Conservation (phyloP, 2,113 vertebrate species). For the Steatornis caripensis region DNA sequence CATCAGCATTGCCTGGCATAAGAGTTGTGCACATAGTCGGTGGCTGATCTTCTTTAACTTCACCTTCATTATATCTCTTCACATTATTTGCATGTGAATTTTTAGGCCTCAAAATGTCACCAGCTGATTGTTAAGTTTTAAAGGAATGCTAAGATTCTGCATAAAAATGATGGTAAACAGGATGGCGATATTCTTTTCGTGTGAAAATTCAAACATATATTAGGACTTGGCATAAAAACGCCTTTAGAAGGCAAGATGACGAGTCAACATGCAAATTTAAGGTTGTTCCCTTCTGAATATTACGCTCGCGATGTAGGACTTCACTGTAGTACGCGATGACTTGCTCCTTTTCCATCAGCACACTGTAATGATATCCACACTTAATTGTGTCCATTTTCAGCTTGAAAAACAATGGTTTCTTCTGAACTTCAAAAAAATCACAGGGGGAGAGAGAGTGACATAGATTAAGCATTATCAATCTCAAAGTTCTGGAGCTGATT, state of each 20-base stretch:
- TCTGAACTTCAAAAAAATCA: neutral
- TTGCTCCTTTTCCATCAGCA: neutral
- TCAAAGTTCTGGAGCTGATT: neutral
- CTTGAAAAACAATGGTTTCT: neutral
- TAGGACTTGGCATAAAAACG: neutral
- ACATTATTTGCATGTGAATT: neutral
- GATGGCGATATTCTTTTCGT: neutral
- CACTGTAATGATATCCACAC: neutral
- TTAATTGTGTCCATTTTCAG: neutral
- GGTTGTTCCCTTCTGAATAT: neutral
- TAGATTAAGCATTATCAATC: neutral
- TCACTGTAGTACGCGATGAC: neutral
- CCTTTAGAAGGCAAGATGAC: neutral
- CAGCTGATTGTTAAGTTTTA: neutral
- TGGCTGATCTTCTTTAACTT: neutral
- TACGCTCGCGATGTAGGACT: neutral
- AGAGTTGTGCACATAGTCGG: neutral
- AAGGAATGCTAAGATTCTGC: neutral
- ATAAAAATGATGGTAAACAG: neutral
- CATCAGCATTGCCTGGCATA: rapidly evolving
- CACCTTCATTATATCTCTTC: neutral
- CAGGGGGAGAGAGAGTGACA: neutral
- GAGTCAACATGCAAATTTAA: neutral
- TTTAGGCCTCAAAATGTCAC: neutral
- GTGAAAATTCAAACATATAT: neutral